Evolutionary conservation across 2,888 invertebrate species (phyloP).

Genomic region (Drepana falcataria): DNA sequence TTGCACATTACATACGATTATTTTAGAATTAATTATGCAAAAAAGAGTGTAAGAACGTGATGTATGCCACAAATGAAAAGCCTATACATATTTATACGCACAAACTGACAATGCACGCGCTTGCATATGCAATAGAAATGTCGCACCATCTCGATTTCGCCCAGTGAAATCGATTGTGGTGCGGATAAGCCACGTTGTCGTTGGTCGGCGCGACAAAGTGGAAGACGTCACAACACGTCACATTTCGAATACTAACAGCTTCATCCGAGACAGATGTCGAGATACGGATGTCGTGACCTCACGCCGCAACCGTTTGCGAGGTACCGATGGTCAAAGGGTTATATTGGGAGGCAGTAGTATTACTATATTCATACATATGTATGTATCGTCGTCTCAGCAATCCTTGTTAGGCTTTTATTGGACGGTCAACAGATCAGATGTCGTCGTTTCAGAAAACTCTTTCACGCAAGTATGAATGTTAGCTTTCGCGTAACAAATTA

Average conservation of each 20-base stretch:
- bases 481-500: no score
- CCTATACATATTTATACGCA: constrained; percentile 7
- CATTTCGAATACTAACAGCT: constrained; percentile 47
- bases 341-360: neutral
- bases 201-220: constrained; percentile 37
- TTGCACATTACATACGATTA: no score
- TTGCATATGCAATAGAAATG: neutral
- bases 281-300: constrained; percentile 22
- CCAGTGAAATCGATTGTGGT: constrained; percentile 32
- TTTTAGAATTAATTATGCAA: no score
- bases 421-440: no score
- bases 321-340: constrained; percentile 8
- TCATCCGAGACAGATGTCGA: constrained; percentile 39
- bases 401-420: neutral
- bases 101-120: neutral
- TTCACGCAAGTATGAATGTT: no score
- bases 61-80: constrained; percentile 10
- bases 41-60: no score
- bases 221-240: constrained; percentile 17
- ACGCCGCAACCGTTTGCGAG: constrained; percentile 6
- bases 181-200: constrained; percentile 22
- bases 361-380: neutral
- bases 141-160: constrained; percentile 20
- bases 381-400: neutral
- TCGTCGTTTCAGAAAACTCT: no score